Percentiles rank a stretch among this genome's conserved stretches.
phyloP scores from a whole-genome alignment of 2,888 invertebrate species.

The Imbricaverruca yamaguchii region DNA sequence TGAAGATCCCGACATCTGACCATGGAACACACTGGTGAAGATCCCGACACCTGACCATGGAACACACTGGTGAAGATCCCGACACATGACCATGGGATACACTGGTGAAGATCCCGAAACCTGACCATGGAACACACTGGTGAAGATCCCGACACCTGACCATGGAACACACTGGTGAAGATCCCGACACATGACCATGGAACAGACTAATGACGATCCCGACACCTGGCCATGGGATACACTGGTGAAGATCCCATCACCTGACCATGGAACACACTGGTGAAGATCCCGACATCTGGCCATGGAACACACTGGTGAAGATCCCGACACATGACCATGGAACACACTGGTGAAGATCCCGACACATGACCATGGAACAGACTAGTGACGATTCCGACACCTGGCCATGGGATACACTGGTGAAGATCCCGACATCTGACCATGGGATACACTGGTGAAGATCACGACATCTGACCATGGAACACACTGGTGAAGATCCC shows the following conservation, averaged over 20 bases:
- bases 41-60: background rate
- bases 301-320: background rate
- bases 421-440: background rate
- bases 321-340: too few relatives aligned
- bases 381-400: too few relatives aligned
- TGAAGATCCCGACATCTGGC: background rate
- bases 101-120: background rate
- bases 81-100: too few relatives aligned
- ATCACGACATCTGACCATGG: background rate
- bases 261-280: background rate
- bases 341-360: background rate
- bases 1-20: background rate
- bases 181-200: too few relatives aligned
- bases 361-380: background rate
- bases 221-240: background rate
- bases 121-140: background rate
- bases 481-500: background rate
- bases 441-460: background rate
- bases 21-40: background rate
- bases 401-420: background rate
- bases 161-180: too few relatives aligned
- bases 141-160: too few relatives aligned
- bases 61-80: background rate
- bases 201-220: background rate
- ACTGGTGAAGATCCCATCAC: background rate